phyloP scores from a whole-genome alignment of 2,888 invertebrate species.

The Mesopsocus fuscifrons region DNA sequence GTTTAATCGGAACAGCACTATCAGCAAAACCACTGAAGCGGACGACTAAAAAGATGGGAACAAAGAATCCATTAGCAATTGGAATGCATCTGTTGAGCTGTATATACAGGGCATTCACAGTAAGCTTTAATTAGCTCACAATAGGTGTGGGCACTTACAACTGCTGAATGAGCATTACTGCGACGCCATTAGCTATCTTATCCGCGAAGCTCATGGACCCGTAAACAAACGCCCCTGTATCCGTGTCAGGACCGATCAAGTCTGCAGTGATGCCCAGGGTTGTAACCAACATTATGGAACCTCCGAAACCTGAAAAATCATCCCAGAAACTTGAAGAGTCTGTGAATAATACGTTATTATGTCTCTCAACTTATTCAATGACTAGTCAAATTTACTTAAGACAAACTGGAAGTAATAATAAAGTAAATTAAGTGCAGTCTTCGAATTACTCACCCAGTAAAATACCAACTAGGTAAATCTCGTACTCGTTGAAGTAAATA shows the following conservation, averaged over 20 bases:
- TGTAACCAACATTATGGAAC: constrained; percentile 71
- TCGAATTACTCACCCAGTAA: constrained; percentile 25
- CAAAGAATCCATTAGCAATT: too few relatives aligned
- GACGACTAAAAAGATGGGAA: too few relatives aligned
- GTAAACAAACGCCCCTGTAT: constrained; percentile 79
- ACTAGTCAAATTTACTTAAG: too few relatives aligned
- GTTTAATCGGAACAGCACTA: too few relatives aligned
- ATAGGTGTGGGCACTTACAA: constrained; percentile 40
- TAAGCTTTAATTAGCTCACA: too few relatives aligned
- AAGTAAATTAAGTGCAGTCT: not conserved
- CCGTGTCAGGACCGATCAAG: constrained; percentile 67
- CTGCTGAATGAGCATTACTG: constrained; percentile 68
- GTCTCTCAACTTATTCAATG: too few relatives aligned
- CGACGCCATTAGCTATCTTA: constrained; percentile 75
- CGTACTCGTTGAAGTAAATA: constrained; percentile 20
- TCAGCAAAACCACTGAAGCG: too few relatives aligned
- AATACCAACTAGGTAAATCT: constrained; percentile 31
- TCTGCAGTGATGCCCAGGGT: constrained; percentile 79
- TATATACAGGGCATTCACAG: too few relatives aligned
- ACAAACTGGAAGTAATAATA: constrained; percentile 12
- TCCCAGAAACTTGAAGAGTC: too few relatives aligned
- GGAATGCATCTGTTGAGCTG: too few relatives aligned
- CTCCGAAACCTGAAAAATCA: constrained; percentile 48
- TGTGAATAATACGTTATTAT: too few relatives aligned
- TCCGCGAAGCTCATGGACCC: constrained; percentile 87